Evolutionary conservation across 2,113 vertebrate species (phyloP).

Genomic region (Phainopepla nitens): DNA sequence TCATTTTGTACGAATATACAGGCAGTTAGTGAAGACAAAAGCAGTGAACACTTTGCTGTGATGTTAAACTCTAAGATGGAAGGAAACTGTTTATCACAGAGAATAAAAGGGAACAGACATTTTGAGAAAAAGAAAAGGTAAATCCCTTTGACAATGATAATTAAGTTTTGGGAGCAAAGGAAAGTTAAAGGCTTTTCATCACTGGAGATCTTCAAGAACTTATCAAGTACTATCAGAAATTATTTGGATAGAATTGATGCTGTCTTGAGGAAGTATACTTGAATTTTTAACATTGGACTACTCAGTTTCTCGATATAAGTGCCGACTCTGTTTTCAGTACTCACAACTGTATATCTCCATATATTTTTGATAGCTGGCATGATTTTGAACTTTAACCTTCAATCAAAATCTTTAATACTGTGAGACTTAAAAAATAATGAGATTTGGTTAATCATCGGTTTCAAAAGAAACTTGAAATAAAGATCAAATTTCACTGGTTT

Average conservation of each 20-base stretch:
- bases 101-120: neutral
- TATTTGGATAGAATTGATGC: neutral
- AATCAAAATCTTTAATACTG: neutral
- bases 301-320: neutral
- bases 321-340: neutral
- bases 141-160: neutral
- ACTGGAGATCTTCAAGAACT: neutral
- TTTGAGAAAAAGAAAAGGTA: neutral
- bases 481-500: neutral
- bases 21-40: neutral
- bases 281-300: neutral
- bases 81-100: neutral
- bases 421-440: neutral
- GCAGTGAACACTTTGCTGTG: neutral
- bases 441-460: neutral
- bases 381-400: neutral
- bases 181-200: neutral
- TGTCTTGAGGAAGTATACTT: neutral
- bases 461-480: neutral
- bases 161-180: neutral
- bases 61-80: neutral
- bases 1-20: neutral
- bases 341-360: fast-evolving
- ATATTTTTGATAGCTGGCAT: neutral
- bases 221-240: neutral